A percentile compares a stretch with the other conserved stretches of the same genome.
phyloP scores from a whole-genome alignment of 2,888 invertebrate species.

The Latrodectus elegans region DNA sequence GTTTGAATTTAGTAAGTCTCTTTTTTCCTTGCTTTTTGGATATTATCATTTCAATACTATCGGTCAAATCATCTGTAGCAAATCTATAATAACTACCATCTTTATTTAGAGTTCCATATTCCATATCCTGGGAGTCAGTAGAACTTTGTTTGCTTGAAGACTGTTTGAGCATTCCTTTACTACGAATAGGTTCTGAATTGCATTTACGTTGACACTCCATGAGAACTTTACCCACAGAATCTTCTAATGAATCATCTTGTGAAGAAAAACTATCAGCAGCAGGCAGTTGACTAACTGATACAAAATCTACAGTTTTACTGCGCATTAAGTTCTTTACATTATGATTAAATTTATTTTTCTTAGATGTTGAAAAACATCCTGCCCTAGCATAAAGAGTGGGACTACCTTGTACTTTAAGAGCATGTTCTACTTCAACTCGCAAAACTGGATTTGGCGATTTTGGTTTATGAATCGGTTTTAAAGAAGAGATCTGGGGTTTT shows the following conservation, averaged over 20 bases:
- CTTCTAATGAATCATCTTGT: constrained; percentile 70
- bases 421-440: constrained; percentile 66
- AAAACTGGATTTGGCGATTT: constrained; percentile 58
- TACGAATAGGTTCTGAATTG: constrained; percentile 40
- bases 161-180: constrained; percentile 46
- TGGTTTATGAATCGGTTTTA: constrained; percentile 47
- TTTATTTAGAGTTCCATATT: constrained; percentile 57
- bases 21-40: constrained; percentile 65
- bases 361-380: constrained; percentile 61
- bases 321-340: constrained; percentile 63
- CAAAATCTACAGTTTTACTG: constrained; percentile 69
- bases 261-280: constrained; percentile 70
- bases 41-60: constrained; percentile 68
- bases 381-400: constrained; percentile 68
- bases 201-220: constrained; percentile 60
- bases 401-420: constrained; percentile 59
- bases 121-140: constrained; percentile 62
- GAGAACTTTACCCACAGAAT: constrained; percentile 61
- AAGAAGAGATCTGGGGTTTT: constrained; percentile 38
- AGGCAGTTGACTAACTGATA: constrained; percentile 69
- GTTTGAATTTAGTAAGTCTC: constrained; percentile 52
- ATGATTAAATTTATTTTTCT: constrained; percentile 52
- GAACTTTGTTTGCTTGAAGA: constrained; percentile 51
- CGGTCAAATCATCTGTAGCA: constrained; percentile 66
- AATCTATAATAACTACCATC: constrained; percentile 67